Base-by-base conservation (phyloP, 1,140 invertebrate species). In the Palaemon carinicauda region DNA sequence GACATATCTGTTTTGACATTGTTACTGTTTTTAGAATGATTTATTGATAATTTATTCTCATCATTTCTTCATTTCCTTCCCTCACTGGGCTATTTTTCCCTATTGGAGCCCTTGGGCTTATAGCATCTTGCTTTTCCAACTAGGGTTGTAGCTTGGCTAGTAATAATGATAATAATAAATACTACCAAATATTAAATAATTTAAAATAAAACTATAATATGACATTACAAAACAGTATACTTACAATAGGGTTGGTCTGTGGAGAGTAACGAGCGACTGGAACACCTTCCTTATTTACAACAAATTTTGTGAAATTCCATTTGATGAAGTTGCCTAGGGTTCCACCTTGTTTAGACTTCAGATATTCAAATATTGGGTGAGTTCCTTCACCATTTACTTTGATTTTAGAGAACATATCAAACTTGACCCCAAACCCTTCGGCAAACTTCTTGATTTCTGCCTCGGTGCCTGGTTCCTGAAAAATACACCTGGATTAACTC, bases 301-400 rank as follows among this genome's bases (percentile, higher is more conserved):
- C 93, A 91, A 99, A 99, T 91, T 99, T 99, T 5, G 96, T 96
- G 90, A 99, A 99, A 92, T 99, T 99, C 98, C 98, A 99, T 91
- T 99, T 98, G 89, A 99, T 97, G 60, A 93, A 94, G 90, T 93
- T 94, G 90, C 93, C 94, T n/a, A 96, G 89, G 12, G 93, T 94
- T 1, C 96, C 96, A 7, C 93, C 92, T 88, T 97, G 94, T 88
- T 96, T 96, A 29, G 94, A 91, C 92, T 98, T 97, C 88, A 99
- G 92, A 91, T 95, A 99, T 85, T 95, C 95, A 92, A 94, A 99
- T n/a, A 99, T 90, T 0, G 97, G 97, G 92, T 96, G 94, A 15
- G 97, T 95, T 87, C 95, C 92, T 14, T 95, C 93, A 0, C 97
- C 97, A 92, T 98, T 98, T 0, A 99, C 97, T 90, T 98, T 93